Evolutionary conservation across 2,888 invertebrate genomes (phyloP).

Genomic region (Capitulum mitella): DNA sequence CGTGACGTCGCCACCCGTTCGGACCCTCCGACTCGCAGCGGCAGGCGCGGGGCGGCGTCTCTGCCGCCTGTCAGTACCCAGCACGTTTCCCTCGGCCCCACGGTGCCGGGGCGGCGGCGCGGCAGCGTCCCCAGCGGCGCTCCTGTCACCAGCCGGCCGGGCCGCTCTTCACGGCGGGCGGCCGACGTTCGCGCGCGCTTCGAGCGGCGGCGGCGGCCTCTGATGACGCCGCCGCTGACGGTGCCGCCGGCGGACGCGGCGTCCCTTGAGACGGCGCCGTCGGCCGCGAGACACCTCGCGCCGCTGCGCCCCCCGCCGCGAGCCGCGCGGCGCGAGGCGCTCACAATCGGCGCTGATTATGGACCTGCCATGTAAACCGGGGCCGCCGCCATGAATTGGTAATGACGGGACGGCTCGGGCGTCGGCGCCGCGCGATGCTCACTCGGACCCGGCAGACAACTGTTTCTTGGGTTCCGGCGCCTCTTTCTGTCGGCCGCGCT

Average conservation of each 20-base stretch:
- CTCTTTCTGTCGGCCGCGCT: neutral
- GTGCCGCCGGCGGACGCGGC: too few relatives aligned
- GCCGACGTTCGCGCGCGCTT: neutral
- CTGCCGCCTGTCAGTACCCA: neutral
- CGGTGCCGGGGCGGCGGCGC: neutral
- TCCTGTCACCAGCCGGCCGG: neutral
- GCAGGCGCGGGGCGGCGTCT: too few relatives aligned
- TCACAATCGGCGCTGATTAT: slow-evolving; percentile 10
- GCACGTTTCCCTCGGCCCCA: neutral
- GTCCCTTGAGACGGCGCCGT: neutral
- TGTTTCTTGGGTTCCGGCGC: neutral
- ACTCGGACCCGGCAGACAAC: neutral
- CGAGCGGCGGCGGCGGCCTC: too few relatives aligned
- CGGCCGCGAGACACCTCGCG: neutral
- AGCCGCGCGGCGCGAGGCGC: neutral
- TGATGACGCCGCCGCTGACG: too few relatives aligned
- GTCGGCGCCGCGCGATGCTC: neutral
- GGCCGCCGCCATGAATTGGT: neutral
- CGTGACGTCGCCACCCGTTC: too few relatives aligned
- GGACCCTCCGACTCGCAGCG: too few relatives aligned
- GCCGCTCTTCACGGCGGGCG: neutral
- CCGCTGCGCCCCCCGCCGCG: neutral
- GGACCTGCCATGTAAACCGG: neutral
- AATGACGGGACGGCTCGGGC: slow-evolving; percentile 7
- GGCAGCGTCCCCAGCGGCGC: neutral